Base-by-base conservation (phyloP, 2,888 invertebrate species). In the Ligdia adustata region DNA sequence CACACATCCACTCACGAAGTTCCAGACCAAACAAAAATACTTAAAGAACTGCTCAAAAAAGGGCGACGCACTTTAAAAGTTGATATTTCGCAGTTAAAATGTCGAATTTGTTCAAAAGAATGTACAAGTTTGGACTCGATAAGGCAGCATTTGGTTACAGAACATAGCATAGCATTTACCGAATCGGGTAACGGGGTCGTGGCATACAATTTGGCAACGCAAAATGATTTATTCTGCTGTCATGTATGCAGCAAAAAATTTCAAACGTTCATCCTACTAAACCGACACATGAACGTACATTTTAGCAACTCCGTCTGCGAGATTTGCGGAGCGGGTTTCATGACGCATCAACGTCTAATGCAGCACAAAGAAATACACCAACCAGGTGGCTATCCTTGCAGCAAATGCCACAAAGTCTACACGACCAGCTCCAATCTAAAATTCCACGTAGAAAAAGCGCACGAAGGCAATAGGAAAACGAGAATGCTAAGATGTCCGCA, bases 341-440 rank as follows among this genome's bases (percentile, higher is more conserved):
- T 84, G 77, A 80, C 82, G 0, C 73, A 82, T 39, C 81, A 81
- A 35, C 57, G 85, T 0, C 38, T 86, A 6, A 61, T 80, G 38
- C 80, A 82, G 46, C 85, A 86, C 34, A 79, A 80, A 57, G 80
- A 80, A 52, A 83, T 80, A 2, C 85, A 85, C 35, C 54, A 68
- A 1, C 77, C 82, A 0, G 82, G 84, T 0, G 80, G 79, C 0
- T 72, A 81, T 24, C 78, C 82, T 2, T 91, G 91, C 52, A 73
- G 68, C 0, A 75, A 64, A 55, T 91, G 91, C 52, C 72, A 73
- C 5, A 90, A 91, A 60, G 80, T 89, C 0, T 91, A 90, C 55
- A 84, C 88, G 4, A 90, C 90, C 0, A 87, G 62, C 54, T 80
- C 82, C 0, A 84, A 84, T 47, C 55, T 84, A 2, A 82, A 78